Base-by-base conservation (phyloP, 2,797 vertebrate genomes). In the Nyctalus aviator region DNA sequence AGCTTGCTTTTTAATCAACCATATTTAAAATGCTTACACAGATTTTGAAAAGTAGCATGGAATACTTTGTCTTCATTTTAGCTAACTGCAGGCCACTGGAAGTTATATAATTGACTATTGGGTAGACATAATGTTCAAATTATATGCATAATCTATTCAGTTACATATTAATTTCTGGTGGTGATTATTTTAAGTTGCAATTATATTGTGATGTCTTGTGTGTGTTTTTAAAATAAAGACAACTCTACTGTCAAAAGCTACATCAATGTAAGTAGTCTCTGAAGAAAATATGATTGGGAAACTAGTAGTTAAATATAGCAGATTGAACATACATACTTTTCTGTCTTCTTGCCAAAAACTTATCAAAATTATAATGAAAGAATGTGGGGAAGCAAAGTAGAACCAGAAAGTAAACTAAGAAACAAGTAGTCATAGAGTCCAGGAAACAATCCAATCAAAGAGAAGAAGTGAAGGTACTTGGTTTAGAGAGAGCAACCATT, bases 211-310 rank as follows among this genome's bases (percentile, higher is more conserved):
- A 37, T 18, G 4, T 6, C 64, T 6, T 62, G 59, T 62, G 25
- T 27, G 4, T 62, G 30, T 64, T 59, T 62, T 89, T 64, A 23
- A 3, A 75, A 93, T 50, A 90, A 94, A 89, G 37, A 50, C n/a
- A 93, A 69, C 17, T 73, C 85, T 92, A 87, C 64, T 94, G 77
- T 88, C 9, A 84, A 92, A 95, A 66, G 37, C 50, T 92, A 93
- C 30, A 27, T 90, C 48, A 57, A 25, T 73, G 15, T 85, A 88
- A 90, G 82, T 44, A 73, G n/a, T 37, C n/a, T 71, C 64, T 90
- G 68, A 92, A 90, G 46, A 91, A 87, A 87, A 88, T 53, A 20
- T 44, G 27, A 84, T 93, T 84, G 78, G 32, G 48, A 69, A 79
- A 88, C 23, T 75, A 88, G 4, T 37, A 32, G 13, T 81, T 96